Base-by-base conservation (phyloP, 2,797 vertebrate genomes). In the Epinephelus awoara region DNA sequence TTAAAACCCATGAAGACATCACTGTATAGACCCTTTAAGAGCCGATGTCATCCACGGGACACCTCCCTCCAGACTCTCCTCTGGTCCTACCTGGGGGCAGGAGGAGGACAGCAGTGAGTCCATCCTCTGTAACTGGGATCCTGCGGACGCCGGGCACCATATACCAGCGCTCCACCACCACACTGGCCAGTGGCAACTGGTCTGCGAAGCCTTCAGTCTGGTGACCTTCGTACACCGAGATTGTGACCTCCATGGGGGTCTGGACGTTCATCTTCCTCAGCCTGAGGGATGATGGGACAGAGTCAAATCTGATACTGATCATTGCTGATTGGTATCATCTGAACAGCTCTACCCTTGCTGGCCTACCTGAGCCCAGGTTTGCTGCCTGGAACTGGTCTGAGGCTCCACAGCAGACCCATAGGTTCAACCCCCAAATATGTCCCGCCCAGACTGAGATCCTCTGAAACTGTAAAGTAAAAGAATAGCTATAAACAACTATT, bases 361-460 rank as follows among this genome's bases (percentile, higher is more conserved):
- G 4, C 6, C 0, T 76, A 95, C 95, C 95, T 91, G 72, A 94
- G 88, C 17, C 86, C 91, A 54, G 85, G 72, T 86, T 91, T 92
- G 79, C 93, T 95, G 47, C 94, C 94, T 66, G 94, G 90, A 72
- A 95, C 87, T 2, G 94, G 88, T 77, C 84, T 91, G 77, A 96
- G 88, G 61, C 96, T 95, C 95, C 95, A 96, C 29, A 96, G 55
- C 10, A 96, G 82, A 68, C 94, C 95, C 95, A 95, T 95, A 2
- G 80, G 84, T 80, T 96, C 93, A 0, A 93, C 80, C 0, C 95
- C 95, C 1, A 67, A 74, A 63, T 95, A 96, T 0, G 94, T 93
- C 13, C 96, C 95, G 1, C 94, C 94, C 23, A 93, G 29, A 69
- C 95, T 94, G 74, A 34, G 69, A 63, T 96, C 92, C 7, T 89